Evolutionary conservation across 2,113 vertebrate genomes (phyloP), one percentile per base, ranked within the genome.

Genomic region (Rana temporaria): DNA sequence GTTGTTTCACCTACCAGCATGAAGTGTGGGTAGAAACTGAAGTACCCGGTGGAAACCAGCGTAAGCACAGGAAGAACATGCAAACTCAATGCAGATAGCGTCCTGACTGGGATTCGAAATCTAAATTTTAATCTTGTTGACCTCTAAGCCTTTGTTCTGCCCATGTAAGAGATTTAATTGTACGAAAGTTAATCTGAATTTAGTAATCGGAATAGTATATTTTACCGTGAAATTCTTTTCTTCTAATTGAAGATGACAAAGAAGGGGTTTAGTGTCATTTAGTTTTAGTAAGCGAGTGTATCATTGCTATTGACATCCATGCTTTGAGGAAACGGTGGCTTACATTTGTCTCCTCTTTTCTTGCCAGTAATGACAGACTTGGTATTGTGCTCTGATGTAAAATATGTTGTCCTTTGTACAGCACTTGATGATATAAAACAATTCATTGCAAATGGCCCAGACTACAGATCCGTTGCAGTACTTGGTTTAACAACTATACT

Each of bases 401-500:
- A 53, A 67, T 68, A 30, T 53, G 34, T 82, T 76, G 81, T 83
- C 53, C 81, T 83, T 76, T 75, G 64, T 83, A 48, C 52, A 32
- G 30, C 34, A 52, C 22, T 76, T 76, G 81, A 32, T 68, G 64
- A 15, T 76, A 81, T 74, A 83, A 75, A 60, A 76, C 81, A 83
- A 83, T 83, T 76, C 81, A 67, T 83, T 75, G 81, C 81, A 83
- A 83, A 82, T 82, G 79, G 74, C 74, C 79, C 74, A 62, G 74
- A 62, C 71, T 82, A 82, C 63, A n/a, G 60, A 75, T 83, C 81
- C 34, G 63, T 83, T 83, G 76, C 72, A 83, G 81, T 83, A 83
- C 72, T 83, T 83, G 81, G 81, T 83, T 83, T 83, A 83, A 83
- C 81, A 83, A 76, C 81, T 66, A 68, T 68, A 60, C 71, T 76